Evolutionary conservation across 1,140 invertebrate genomes (phyloP), one percentile per base, ranked within the genome.

Genomic region (Cydia amplana): DNA sequence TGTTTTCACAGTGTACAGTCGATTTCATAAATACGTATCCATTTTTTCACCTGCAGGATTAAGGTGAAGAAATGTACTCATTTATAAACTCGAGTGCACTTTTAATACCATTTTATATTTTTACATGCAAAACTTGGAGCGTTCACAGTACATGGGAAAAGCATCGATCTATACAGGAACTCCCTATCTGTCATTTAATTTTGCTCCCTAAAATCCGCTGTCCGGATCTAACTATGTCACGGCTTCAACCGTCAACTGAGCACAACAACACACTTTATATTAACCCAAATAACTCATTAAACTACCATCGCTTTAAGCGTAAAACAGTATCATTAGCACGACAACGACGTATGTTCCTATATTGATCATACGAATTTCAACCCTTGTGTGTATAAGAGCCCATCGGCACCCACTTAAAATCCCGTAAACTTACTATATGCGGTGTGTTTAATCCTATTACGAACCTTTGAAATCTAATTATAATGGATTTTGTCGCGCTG

Each of bases 401-500:
- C 20, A 7, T 18, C 65, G 16, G 32, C 65, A 18, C n/a, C 65
- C 36, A 70, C 36, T 70, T 70, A 70, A 70, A 70, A 18, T 20
- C n/a, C 64, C 7, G 23, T 70, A 18, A 70, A 70, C 32, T 20
- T 40, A 43, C 65, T 70, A 70, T 70, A 36, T 70, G 65, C 65
- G 65, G 65, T 70, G 32, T n/a, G 32, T 36, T 40, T 70, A 70
- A 70, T 70, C 65, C 32, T 32, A 32, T 70, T 43, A 70, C 65
- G 6, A 20, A 70, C 65, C 65, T 70, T 70, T 70, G 36, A 70
- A 70, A 70, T 70, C 36, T 70, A 70, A 70, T 70, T 70, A 70
- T 70, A 70, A 70, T 70, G 65, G 65, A 70, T 70, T 70, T 43
- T 70, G 65, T 70, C 65, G 65, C 65, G 65, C 5, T 40, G 18